A percentile compares a stretch with the other conserved stretches of the same genome.
phyloP scores from a whole-genome alignment of 2,888 invertebrate species.

The Lucinisca nassula region DNA sequence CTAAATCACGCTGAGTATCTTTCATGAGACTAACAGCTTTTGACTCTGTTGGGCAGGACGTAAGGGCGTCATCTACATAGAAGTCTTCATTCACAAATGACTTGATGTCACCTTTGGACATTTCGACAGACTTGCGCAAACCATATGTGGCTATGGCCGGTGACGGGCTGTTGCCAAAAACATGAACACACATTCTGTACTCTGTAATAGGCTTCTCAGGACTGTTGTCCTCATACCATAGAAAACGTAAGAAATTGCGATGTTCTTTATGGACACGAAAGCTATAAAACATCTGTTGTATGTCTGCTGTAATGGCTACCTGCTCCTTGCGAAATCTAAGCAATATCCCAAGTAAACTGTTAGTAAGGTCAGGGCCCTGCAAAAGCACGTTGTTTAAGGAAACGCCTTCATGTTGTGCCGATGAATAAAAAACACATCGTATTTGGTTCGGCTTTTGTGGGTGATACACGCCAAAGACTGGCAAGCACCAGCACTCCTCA shows the following conservation, averaged over 20 bases:
- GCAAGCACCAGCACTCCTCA: conserved; percentile 10
- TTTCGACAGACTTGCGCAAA: conserved; percentile 15
- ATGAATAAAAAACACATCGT: conserved; percentile 60
- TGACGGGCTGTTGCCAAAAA: conserved; percentile 40
- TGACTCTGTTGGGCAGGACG: conserved; percentile 16
- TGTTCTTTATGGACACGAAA: conserved; percentile 47
- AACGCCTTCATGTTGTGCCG: conserved; percentile 24
- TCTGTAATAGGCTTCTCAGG: conserved; percentile 21
- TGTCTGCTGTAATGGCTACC: conserved; percentile 55
- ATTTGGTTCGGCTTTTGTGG: conserved; percentile 31
- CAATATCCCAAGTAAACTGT: conserved; percentile 56
- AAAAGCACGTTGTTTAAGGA: conserved; percentile 30
- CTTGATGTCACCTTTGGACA: conserved; percentile 18
- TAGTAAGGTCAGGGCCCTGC: conserved; percentile 58
- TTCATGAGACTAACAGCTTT: conserved; percentile 43
- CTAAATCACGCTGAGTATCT: conserved; percentile 35
- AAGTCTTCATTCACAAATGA: conserved; percentile 45
- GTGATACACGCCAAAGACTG: background rate
- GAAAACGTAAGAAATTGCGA: conserved; percentile 50
- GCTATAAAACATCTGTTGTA: conserved; percentile 68
- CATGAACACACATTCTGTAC: conserved; percentile 55
- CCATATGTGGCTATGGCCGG: conserved; percentile 47
- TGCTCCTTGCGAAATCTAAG: conserved; percentile 42
- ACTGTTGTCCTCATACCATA: conserved; percentile 64
- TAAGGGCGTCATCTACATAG: conserved; percentile 65